Conservation (phyloP, 2,797 vertebrate genomes). For the Anas flavirostris region DNA sequence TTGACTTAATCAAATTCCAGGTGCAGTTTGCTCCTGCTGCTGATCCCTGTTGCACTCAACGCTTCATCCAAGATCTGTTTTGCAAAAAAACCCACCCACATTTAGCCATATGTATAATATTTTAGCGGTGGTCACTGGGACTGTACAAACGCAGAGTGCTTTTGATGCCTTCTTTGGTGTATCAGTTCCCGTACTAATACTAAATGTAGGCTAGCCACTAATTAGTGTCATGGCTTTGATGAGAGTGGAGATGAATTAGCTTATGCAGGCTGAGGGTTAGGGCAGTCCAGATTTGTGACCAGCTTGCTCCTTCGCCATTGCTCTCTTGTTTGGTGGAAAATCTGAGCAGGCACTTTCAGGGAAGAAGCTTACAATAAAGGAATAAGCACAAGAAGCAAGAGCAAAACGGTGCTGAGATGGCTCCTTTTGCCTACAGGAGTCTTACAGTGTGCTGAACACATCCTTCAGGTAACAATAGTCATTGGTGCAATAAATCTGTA, state of each 20-base stretch:
- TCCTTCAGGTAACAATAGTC: background rate
- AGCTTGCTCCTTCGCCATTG: background rate
- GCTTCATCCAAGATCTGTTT: background rate
- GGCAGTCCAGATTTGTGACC: background rate
- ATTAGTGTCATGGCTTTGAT: background rate
- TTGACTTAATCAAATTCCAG: background rate
- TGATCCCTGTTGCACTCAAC: background rate
- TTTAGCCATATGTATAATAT: background rate
- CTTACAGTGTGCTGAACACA: background rate
- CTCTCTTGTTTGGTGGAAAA: background rate
- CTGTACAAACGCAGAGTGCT: background rate
- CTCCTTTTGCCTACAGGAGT: background rate
- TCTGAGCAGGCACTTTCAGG: background rate
- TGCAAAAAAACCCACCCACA: background rate
- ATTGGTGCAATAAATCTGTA: background rate
- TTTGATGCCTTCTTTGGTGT: background rate
- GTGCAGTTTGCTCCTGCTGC: background rate
- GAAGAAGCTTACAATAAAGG: background rate
- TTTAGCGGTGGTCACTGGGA: background rate
- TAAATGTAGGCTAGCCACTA: background rate
- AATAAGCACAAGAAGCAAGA: background rate
- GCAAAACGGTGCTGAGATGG: background rate
- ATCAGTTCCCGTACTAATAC: background rate
- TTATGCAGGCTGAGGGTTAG: background rate
- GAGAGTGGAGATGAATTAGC: background rate